These are phyloP conservation scores for Sarcophaga bullata DNA, from an alignment of 1,140 invertebrate species.

Conservation along the genomic window DNA sequence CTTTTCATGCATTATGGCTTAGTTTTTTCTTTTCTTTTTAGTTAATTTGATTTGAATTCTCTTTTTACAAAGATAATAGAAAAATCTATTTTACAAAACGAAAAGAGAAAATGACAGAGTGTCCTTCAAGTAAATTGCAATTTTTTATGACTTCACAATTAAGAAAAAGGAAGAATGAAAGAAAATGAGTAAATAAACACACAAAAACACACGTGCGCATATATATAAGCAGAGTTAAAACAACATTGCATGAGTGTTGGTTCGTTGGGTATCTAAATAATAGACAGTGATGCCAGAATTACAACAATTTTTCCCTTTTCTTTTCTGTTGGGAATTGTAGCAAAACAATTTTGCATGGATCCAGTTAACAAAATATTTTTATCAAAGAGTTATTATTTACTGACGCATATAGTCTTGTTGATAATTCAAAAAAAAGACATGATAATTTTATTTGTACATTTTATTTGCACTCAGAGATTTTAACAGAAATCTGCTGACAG, in stretches of 20 bases:
- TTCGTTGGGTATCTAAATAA: not conserved
- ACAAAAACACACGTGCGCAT: not conserved
- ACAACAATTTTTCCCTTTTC: no score
- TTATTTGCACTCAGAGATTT: no score
- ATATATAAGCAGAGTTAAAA: no score
- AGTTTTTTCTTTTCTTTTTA: constrained; percentile 26
- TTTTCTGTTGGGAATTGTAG: no score
- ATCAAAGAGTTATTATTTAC: no score
- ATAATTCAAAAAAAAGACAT: no score
- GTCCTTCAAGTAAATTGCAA: constrained; percentile 63
- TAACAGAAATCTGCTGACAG: no score
- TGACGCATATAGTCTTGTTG: no score
- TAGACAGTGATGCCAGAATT: no score
- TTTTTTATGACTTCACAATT: constrained; percentile 64
- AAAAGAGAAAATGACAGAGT: constrained; percentile 44
- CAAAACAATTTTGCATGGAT: no score
- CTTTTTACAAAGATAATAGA: constrained; percentile 6
- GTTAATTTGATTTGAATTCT: not conserved
- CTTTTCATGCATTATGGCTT: not conserved
- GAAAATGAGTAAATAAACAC: not conserved
- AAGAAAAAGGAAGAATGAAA: constrained; percentile 54
- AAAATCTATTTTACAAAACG: not conserved
- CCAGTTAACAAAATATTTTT: no score
- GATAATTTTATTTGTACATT: no score
- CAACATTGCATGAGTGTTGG: not conserved